Percentiles rank a stretch among this genome's conserved stretches.
Conservation (phyloP, 2,113 vertebrate species). For the Dipodomys stephensi region DNA sequence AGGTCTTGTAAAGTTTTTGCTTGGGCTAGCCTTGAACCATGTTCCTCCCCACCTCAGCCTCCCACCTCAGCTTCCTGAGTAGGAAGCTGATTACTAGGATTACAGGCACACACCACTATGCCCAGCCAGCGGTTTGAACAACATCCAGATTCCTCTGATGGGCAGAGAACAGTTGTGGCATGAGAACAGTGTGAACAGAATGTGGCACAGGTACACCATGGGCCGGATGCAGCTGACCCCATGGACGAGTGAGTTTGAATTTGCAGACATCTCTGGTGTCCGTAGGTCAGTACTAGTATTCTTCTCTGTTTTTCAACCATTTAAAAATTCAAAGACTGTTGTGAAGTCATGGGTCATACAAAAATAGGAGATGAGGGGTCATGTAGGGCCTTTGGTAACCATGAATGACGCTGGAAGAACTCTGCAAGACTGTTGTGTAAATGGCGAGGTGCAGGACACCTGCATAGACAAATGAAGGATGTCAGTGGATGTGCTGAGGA, state of each 20-base stretch:
- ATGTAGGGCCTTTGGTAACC: not conserved
- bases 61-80: too few relatives aligned
- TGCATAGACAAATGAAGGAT: fast-evolving
- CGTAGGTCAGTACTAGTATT: not conserved
- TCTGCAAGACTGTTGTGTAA: not conserved
- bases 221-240: fast-evolving
- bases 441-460: fast-evolving
- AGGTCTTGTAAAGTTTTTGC: too few relatives aligned
- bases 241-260: fast-evolving
- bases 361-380: fast-evolving
- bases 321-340: not conserved
- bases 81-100: too few relatives aligned
- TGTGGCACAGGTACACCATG: not conserved
- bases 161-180: not conserved
- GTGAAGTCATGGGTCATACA: not conserved
- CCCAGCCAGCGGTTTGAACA: not conserved
- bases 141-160: not conserved
- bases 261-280: fast-evolving
- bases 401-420: not conserved
- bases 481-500: fast-evolving
- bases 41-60: too few relatives aligned
- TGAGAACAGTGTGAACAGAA: not conserved
- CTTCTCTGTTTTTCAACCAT: not conserved
- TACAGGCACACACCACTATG: too few relatives aligned
- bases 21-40: too few relatives aligned